Evolutionary conservation across 2,113 vertebrate species (phyloP), one percentile per base, ranked within the genome.

Genomic region (Prolemur simus): DNA sequence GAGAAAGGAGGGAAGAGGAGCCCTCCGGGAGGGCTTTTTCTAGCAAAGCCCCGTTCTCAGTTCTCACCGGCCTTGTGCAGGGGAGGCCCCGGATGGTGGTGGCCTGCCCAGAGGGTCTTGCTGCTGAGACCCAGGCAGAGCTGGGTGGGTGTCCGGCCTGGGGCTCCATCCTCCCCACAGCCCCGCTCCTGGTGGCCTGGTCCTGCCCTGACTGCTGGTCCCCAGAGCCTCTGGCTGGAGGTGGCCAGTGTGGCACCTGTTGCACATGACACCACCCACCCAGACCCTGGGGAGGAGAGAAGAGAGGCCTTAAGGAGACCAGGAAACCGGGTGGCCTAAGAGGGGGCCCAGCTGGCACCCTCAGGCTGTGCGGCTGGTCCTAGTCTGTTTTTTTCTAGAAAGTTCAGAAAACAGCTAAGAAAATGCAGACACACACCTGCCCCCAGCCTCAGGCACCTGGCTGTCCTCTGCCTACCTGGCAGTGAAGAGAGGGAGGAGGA

Each of bases 271-370:
- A 0, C 52, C 71, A 52, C 17, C 10, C 13, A 23, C 42, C 58
- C 25, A 45, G n/a, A 78, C 3, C 37, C 49, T 32, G 17, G 21
- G 47, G 25, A n/a, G n/a, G 5, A 45, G 76, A 3, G 14, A 8
- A 17, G 45, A 63, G 63, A 15, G 58, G n/a, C 39, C 56, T 52
- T 9, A 1, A 3, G 14, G 27, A 37, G 82, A 2, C 27, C 60
- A 15, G 87, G 47, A 20, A 9, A n/a, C 1, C 9, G 18, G 18
- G 82, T 21, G 10, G 18, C 5, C 8, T 7, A n/a, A 4, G 29
- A 8, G 42, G 21, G 37, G 9, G 1, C 6, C 2, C 15, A 13
- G 42, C 42, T 2, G 5, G 52, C 8, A 1, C 52, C 32, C 34
- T 39, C 32, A 29, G 29, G 25, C 37, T 17, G 25, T 34, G 20